Percentiles rank a stretch among this genome's conserved stretches.
Conservation (phyloP, 2,888 invertebrate genomes). For the Schizaphis graminum region DNA sequence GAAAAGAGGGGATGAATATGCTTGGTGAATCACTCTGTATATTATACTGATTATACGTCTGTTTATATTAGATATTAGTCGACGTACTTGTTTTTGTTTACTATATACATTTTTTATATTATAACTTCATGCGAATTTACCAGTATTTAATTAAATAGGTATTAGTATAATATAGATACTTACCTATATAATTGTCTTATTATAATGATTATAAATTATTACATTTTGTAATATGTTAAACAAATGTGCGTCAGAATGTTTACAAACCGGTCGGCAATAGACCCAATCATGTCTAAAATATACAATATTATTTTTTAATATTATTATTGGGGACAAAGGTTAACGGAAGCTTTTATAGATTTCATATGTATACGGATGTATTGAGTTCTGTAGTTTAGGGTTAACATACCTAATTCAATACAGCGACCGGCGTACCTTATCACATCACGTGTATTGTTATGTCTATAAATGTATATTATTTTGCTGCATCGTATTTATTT, state of each 20-base stretch:
- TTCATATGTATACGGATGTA: neutral
- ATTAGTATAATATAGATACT: neutral
- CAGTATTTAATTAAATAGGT: neutral
- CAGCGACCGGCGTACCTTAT: neutral
- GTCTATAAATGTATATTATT: neutral
- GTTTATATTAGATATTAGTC: neutral
- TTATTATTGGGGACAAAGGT: constrained; percentile 44
- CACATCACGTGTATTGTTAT: neutral
- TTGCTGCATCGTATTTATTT: neutral
- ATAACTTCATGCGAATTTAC: neutral
- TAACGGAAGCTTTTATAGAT: neutral
- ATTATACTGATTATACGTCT: neutral
- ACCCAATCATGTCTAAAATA: neutral
- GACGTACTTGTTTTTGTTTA: constrained; percentile 1
- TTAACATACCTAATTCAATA: constrained; percentile 24
- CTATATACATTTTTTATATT: neutral
- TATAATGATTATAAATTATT: neutral
- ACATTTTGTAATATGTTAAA: neutral
- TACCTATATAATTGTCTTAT: neutral
- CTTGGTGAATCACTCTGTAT: neutral
- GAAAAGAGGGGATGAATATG: neutral
- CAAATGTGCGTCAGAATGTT: neutral
- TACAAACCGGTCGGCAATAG: neutral
- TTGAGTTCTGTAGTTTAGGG: constrained; percentile 25
- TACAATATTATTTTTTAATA: neutral